Evolutionary conservation across 2,888 invertebrate species (phyloP).

Genomic region (Diachrysia chrysitis): DNA sequence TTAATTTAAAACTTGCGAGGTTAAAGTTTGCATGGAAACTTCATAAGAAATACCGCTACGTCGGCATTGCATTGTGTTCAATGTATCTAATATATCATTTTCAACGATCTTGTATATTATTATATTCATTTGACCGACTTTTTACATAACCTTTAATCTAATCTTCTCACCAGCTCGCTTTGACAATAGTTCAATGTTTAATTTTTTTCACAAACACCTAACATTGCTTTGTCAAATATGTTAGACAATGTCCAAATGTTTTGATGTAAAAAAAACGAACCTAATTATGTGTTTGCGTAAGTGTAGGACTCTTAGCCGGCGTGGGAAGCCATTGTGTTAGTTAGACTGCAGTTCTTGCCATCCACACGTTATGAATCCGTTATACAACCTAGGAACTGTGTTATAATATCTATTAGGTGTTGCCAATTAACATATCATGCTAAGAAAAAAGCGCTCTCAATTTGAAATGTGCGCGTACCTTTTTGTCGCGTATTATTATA

Average conservation of each 20-base stretch:
- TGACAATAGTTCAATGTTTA: conserved; percentile 66
- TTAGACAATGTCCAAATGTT: conserved; percentile 76
- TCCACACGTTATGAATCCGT: conserved; percentile 71
- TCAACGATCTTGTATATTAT: conserved; percentile 57
- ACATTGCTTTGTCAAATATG: conserved; percentile 74
- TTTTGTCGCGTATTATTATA: conserved; percentile 20
- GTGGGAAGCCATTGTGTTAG: conserved; percentile 72
- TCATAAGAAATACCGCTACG: conserved; percentile 38
- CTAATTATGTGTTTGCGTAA: conserved; percentile 84
- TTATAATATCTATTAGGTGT: conserved; percentile 61
- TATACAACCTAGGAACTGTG: conserved; percentile 79
- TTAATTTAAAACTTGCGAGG: conserved; percentile 35
- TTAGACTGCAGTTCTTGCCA: conserved; percentile 66
- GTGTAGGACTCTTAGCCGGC: conserved; percentile 64
- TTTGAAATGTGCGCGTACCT: conserved; percentile 14
- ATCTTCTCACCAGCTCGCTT: conserved; percentile 60
- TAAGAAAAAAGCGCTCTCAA: conserved; percentile 29
- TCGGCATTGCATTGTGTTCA: conserved; percentile 54
- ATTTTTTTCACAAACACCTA: conserved; percentile 67
- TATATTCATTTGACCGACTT: conserved; percentile 60
- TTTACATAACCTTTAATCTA: conserved; percentile 60
- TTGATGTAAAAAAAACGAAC: conserved; percentile 69
- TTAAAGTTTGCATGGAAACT: conserved; percentile 39
- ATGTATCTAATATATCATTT: conserved; percentile 47
- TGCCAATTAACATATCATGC: conserved; percentile 41